Percentiles rank a stretch among this genome's conserved stretches.
Evolutionary conservation across 1,140 invertebrate genomes (phyloP).

Genomic region (Leptinotarsa lineolata): DNA sequence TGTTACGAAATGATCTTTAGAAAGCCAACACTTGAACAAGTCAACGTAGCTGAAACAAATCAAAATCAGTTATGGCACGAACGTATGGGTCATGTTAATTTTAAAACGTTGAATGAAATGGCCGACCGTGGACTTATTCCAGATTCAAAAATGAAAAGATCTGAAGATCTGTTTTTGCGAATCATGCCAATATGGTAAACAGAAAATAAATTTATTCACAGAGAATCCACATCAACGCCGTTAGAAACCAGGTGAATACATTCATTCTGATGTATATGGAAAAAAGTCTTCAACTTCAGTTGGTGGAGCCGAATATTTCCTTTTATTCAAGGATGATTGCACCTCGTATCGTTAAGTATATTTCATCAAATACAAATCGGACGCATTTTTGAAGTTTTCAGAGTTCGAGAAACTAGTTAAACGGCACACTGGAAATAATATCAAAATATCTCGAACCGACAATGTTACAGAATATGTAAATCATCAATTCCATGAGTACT

Average conservation of each 20-base stretch:
- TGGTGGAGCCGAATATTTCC: background rate
- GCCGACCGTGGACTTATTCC: background rate
- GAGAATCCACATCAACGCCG: background rate
- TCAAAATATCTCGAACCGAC: no score
- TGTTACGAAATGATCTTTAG: background rate
- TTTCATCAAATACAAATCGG: background rate
- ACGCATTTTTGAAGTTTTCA: background rate
- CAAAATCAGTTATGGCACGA: background rate
- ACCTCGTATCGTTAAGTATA: background rate
- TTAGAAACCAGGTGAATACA: background rate
- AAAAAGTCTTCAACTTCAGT: background rate
- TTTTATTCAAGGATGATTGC: background rate
- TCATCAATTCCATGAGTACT: no score
- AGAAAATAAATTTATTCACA: background rate
- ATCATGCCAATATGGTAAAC: background rate
- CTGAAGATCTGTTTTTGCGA: background rate
- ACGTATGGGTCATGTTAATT: background rate
- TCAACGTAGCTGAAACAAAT: background rate
- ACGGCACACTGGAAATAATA: no score
- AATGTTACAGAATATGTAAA: no score
- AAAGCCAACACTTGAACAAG: background rate
- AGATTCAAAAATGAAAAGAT: background rate
- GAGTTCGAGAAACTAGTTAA: background rate
- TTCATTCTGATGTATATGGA: background rate
- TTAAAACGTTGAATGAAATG: background rate